Evolutionary conservation across 1,140 invertebrate species (phyloP), one percentile per base, ranked within the genome.

Genomic region (Diuraphis noxia): DNA sequence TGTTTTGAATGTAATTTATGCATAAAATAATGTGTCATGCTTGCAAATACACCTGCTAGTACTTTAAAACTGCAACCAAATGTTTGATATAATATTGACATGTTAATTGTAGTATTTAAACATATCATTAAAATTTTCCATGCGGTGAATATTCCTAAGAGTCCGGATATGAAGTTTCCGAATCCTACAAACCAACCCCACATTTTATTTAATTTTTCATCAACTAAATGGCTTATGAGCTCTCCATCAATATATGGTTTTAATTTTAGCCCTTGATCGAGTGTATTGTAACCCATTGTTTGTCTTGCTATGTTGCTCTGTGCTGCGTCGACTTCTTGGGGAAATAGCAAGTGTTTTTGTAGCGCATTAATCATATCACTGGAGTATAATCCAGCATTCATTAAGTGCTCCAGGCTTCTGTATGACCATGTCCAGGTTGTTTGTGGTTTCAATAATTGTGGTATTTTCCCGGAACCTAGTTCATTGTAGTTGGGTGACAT

Each of bases 271-370:
- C 34, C 21, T 56, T 88, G 46, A 63, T 88, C 36, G 4, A 25
- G 5, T 38, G 21, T 40, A 2, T 25, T 8, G 23, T 38, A 88
- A 25, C 86, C 86, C 36, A 63, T 63, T 9, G 49, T 52, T 56
- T 88, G n/a, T 88, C 86, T 56, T 36, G 36, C 49, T 25, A 88
- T 6, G n/a, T 88, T 88, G 10, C 30, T 88, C 40, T 88, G 86
- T 23, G 36, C n/a, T 25, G 49, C 49, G 8, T 88, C 49, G 21
- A 88, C 36, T 63, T 88, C 86, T 56, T 88, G 86, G 1, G 36
- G 86, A 25, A 88, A 40, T 88, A 88, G 8, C 63, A 88, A 36
- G 10, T 88, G 21, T 63, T 63, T 72, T 34, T 72, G 63, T 72
- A 72, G n/a, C 2, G 63, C 63, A 72, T 72, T 34, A 13, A 72